Percentiles rank a stretch among this genome's conserved stretches.
These are phyloP conservation scores for Sarcophaga peregrina DNA, from an alignment of 1,140 invertebrate genomes.

Conservation along the genomic window DNA sequence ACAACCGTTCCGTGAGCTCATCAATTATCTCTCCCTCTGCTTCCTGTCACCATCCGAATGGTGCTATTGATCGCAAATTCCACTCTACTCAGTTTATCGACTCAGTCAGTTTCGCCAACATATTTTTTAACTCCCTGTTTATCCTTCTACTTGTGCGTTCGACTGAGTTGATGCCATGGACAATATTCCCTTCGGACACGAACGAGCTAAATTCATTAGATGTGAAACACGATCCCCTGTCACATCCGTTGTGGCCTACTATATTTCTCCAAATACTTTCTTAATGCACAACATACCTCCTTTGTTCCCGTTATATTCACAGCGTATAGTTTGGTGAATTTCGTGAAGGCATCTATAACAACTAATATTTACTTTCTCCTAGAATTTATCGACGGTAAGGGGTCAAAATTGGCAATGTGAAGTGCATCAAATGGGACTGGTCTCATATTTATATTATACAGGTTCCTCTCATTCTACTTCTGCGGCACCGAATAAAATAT, in stretches of 20 bases:
- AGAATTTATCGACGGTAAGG: slow-evolving; percentile 23
- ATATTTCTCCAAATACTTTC: slow-evolving; percentile 41
- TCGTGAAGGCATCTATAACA: slow-evolving; percentile 59
- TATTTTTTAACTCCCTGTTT: background rate
- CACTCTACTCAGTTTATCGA: background rate
- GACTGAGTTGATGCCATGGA: slow-evolving; percentile 44
- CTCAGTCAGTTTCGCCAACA: too few species aligned
- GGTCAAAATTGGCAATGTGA: slow-evolving; percentile 35
- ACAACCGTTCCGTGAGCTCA: background rate
- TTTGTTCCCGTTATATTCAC: slow-evolving; percentile 1
- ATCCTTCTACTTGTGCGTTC: slow-evolving; percentile 50
- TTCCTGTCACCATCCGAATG: slow-evolving; percentile 45
- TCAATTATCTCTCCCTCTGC: slow-evolving; percentile 2
- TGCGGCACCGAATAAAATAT: background rate
- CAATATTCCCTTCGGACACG: slow-evolving; percentile 32
- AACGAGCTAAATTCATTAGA: slow-evolving; percentile 48
- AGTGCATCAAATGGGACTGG: slow-evolving; percentile 35
- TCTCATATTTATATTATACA: slow-evolving; percentile 33
- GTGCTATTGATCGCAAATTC: slow-evolving; percentile 55
- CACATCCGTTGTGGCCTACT: slow-evolving; percentile 49
- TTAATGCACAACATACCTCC: background rate
- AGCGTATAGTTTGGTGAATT: slow-evolving; percentile 43
- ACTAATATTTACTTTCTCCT: slow-evolving; percentile 47
- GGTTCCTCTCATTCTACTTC: background rate
- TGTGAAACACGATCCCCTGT: slow-evolving; percentile 54